A percentile compares a stretch with the other conserved stretches of the same genome.
These are phyloP conservation scores for Huso huso DNA, from an alignment of 2,797 vertebrate genomes.

Conservation along the genomic window DNA sequence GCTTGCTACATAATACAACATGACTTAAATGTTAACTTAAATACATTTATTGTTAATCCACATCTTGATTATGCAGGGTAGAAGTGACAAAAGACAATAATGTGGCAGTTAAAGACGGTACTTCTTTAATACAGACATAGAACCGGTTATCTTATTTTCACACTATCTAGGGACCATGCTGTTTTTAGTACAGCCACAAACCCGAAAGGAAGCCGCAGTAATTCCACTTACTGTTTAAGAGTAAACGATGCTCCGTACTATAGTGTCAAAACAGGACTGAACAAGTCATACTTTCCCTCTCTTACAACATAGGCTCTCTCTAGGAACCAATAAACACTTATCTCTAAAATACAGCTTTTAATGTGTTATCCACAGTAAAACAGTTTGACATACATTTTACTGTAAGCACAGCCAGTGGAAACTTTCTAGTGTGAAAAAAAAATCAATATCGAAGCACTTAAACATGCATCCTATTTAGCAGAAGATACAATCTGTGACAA, in stretches of 20 bases:
- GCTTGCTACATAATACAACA: slow-evolving; percentile 6
- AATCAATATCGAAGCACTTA: neutral
- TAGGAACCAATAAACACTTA: no score
- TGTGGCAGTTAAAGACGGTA: no score
- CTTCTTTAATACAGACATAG: no score
- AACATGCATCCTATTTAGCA: no score
- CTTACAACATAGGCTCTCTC: no score
- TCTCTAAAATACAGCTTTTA: neutral
- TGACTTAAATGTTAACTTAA: slow-evolving; percentile 3
- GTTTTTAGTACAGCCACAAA: slow-evolving; percentile 5
- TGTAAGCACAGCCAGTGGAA: neutral
- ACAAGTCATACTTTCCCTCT: no score
- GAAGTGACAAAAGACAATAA: no score
- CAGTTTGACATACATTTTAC: neutral
- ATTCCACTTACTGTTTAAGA: slow-evolving; percentile 17
- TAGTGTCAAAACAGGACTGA: no score
- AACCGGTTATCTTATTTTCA: neutral
- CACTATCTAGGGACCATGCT: neutral
- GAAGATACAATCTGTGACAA: no score
- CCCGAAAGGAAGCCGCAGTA: neutral
- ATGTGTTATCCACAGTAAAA: neutral
- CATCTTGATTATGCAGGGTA: no score
- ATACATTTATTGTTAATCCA: neutral
- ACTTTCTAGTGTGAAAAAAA: neutral
- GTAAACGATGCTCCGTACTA: slow-evolving; percentile 13